These are phyloP conservation scores for Ectropis grisescens DNA, from an alignment of 1,140 invertebrate genomes.

Conservation along the genomic window DNA sequence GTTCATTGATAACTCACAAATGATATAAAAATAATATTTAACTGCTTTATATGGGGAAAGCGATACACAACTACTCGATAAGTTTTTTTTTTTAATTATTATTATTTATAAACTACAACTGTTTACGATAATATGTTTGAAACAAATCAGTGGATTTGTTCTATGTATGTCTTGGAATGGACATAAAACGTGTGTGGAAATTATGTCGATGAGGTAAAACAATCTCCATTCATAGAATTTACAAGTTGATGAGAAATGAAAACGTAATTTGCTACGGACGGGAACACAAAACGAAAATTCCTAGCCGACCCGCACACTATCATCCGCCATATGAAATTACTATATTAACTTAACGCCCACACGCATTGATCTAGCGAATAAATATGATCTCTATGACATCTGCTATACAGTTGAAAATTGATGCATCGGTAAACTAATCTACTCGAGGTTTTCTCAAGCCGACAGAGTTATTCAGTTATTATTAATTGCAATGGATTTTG, in stretches of 20 bases:
- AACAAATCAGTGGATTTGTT: slow-evolving; percentile 24
- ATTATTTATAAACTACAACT: no score
- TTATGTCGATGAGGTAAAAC: slow-evolving; percentile 11
- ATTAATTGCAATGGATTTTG: no score
- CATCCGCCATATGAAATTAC: no score
- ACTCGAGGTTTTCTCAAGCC: no score
- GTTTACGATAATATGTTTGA: slow-evolving; percentile 19
- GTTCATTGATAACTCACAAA: slow-evolving; percentile 28
- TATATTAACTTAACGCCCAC: no score
- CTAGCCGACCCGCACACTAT: slow-evolving; percentile 28
- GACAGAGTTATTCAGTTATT: no score
- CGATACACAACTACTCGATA: slow-evolving; percentile 31
- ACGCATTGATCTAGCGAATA: no score
- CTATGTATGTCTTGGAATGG: slow-evolving; percentile 24
- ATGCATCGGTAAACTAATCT: no score
- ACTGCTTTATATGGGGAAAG: slow-evolving; percentile 35
- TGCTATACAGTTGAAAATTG: no score
- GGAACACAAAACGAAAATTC: slow-evolving; percentile 48
- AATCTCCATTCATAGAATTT: slow-evolving; percentile 25
- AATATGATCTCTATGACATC: no score
- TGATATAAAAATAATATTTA: slow-evolving; percentile 34
- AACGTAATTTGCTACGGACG: slow-evolving; percentile 59
- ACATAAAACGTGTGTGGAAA: slow-evolving; percentile 12
- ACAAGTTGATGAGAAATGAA: slow-evolving; percentile 26
- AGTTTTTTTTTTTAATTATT: slow-evolving; percentile 25